Conservation (phyloP, 2,888 invertebrate genomes). For the Gryllus longicercus region DNA sequence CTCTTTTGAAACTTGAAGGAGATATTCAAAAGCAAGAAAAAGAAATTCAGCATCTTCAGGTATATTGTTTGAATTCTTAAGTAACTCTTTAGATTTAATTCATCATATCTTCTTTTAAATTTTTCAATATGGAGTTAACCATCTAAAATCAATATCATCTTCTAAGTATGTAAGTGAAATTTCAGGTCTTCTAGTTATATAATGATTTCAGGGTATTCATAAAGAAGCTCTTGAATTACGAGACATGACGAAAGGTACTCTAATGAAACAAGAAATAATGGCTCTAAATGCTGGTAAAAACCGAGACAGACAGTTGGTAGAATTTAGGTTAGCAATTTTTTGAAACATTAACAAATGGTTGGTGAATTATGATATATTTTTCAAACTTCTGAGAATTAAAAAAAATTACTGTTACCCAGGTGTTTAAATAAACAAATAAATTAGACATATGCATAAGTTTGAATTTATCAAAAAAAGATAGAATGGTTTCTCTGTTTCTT, state of each 20-base stretch:
- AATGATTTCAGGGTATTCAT: constrained; percentile 57
- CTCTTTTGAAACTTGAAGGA: constrained; percentile 65
- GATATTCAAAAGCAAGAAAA: constrained; percentile 63
- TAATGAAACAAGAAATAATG: constrained; percentile 66
- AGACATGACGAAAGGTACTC: constrained; percentile 63
- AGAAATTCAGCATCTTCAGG: constrained; percentile 73
- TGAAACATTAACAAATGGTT: neutral
- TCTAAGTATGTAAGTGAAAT: neutral
- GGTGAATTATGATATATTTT: too few relatives aligned
- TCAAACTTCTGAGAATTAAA: too few relatives aligned
- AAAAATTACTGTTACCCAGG: too few relatives aligned
- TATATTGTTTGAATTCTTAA: constrained; percentile 40
- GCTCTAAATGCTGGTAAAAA: constrained; percentile 64
- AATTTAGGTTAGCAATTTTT: constrained; percentile 44
- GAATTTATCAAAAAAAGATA: too few relatives aligned
- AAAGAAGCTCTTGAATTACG: constrained; percentile 71
- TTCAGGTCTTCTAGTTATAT: neutral
- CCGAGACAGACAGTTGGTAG: constrained; percentile 53
- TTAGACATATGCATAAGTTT: too few relatives aligned
- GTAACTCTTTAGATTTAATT: too few relatives aligned
- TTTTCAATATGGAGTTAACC: neutral
- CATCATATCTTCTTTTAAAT: too few relatives aligned
- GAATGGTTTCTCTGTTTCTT: too few relatives aligned
- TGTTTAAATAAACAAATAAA: too few relatives aligned
- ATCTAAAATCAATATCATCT: neutral